A percentile compares a stretch with the other conserved stretches of the same genome.
Conservation (phyloP, 35 echinoderm and acorn worm species). For the Apostichopus parvimensis region DNA sequence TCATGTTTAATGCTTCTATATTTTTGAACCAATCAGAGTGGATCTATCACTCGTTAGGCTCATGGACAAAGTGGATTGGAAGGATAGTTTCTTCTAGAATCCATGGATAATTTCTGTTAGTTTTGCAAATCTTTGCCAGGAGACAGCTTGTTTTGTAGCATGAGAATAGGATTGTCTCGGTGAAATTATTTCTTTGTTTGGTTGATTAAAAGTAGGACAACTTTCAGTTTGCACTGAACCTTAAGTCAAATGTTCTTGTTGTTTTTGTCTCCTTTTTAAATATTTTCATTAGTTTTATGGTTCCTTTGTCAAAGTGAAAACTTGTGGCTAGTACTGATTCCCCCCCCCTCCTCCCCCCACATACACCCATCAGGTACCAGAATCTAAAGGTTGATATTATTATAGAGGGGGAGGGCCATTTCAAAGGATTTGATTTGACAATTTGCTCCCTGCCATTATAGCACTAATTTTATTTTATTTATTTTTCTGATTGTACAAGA, state of each 20-base stretch:
- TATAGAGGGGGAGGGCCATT: neutral
- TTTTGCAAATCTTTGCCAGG: neutral
- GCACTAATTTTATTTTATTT: neutral
- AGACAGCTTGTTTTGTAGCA: neutral
- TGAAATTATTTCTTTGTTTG: no score
- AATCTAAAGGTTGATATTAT: no score
- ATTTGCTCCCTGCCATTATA: neutral
- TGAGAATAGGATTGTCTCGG: no score
- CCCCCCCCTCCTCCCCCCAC: no score
- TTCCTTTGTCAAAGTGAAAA: no score
- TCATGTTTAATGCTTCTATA: neutral
- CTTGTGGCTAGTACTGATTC: no score
- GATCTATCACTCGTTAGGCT: neutral
- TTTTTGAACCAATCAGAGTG: neutral
- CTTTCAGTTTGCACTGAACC: no score
- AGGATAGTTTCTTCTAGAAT: neutral
- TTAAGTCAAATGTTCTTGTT: no score
- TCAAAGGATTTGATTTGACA: neutral
- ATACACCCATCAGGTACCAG: no score
- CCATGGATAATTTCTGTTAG: neutral
- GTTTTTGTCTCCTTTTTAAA: no score
- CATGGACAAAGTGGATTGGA: neutral
- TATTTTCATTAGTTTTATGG: no score
- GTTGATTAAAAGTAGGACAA: no score
- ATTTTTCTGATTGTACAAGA: neutral